Evolutionary conservation across 2,888 invertebrate genomes (phyloP), one percentile per base, ranked within the genome.

Genomic region (Ganaspis brasiliensis): DNA sequence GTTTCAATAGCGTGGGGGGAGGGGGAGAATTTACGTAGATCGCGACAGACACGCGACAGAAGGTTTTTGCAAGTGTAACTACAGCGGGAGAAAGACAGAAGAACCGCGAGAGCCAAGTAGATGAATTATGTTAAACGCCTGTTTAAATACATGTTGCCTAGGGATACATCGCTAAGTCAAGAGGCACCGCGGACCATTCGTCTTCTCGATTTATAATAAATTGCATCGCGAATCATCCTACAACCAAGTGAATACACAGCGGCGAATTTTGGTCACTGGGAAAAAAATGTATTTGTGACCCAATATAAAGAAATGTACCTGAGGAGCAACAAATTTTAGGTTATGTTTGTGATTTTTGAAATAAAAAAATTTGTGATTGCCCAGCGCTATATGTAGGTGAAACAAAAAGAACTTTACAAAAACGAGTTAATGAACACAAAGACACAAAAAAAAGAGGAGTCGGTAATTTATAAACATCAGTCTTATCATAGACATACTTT

Each of bases 51-150:
- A 67, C 45, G 45, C 45, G 45, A 67, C 45, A 67, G 21, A 67
- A 67, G 63, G 35, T 1, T 21, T 9, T 21, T 49, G n/a, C 16
- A 40, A 40, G 40, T n/a, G 57, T n/a, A 26, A n/a, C n/a, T 31
- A 55, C 14, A 26, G 4, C 19, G 71, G 37, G 67, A 71, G 71
- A 79, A 72, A 74, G 59, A 55, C 40, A 79, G 56, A 74, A 74
- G 49, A 74, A 73, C 73, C 75, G 40, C n/a, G 70, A 61, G 70
- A 73, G 55, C 40, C 37, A 85, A 86, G 87, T 87, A 85, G 88
- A 89, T 90, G 89, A 90, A 90, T 89, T 89, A 90, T 89, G 89
- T 89, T 90, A 88, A 90, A 90, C 87, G 90, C 87, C 88, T 89
- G 88, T 88, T 90, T 90, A 89, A 90, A 89, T 90, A 90, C 88